Conservation (phyloP, 2,113 vertebrate species). For the Sylvia atricapilla region DNA sequence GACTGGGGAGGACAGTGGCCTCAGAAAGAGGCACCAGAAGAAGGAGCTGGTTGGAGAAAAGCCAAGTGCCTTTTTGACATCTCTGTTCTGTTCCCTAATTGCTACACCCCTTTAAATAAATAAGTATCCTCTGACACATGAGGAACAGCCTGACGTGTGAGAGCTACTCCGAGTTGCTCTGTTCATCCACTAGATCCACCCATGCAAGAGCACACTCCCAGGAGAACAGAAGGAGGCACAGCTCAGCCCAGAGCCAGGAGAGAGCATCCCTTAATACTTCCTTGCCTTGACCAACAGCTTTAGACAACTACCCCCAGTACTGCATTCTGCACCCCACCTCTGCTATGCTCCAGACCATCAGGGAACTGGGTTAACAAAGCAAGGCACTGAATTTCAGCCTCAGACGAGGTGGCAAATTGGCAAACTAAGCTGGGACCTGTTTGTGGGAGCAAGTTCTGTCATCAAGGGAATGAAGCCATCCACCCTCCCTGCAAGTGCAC, state of each 20-base stretch:
- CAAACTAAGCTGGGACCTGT: background rate
- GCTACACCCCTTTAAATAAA: background rate
- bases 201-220: background rate
- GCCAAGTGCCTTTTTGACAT: background rate
- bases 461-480: background rate
- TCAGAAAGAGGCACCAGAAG: background rate
- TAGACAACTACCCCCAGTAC: background rate
- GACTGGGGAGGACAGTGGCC: background rate
- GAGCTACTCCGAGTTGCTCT: background rate
- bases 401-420: background rate
- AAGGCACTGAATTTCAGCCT: background rate
- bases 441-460: background rate
- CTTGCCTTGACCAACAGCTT: background rate
- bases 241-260: background rate
- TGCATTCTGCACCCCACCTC: background rate
- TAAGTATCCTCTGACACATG: background rate
- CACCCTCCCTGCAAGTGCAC: background rate
- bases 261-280: background rate
- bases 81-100: background rate
- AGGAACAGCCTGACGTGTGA: background rate
- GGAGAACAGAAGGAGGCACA: background rate
- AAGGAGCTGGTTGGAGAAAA: background rate
- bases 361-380: background rate
- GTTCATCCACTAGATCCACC: background rate
- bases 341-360: rapidly evolving